Conservation (phyloP, 2,888 invertebrate species). For the Frankliniella fusca region DNA sequence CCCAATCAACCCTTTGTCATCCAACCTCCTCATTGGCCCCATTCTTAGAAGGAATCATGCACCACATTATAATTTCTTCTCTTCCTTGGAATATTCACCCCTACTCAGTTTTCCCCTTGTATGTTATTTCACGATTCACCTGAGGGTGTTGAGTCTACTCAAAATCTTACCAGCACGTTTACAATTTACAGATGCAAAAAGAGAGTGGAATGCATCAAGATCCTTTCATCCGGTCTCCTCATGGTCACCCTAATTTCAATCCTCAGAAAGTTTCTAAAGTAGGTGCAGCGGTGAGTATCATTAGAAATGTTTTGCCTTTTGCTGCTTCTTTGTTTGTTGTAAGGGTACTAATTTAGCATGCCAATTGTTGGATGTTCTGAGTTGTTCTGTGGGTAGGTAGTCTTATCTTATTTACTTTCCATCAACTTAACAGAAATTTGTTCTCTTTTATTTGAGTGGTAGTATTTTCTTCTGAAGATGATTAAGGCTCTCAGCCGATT, state of each 20-base stretch:
- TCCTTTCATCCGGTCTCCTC: constrained; percentile 82
- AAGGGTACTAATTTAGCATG: background rate
- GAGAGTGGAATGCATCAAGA: constrained; percentile 62
- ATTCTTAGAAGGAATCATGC: background rate
- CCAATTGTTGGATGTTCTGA: background rate
- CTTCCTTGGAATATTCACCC: background rate
- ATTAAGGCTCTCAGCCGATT: too few species aligned
- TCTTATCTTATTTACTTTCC: background rate
- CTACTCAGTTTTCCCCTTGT: background rate
- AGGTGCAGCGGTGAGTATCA: background rate
- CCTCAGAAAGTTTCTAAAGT: constrained; percentile 89
- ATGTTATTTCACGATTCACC: background rate
- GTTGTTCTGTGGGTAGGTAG: background rate
- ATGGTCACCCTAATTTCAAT: constrained; percentile 87
- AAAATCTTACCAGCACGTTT: too few species aligned
- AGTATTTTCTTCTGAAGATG: background rate
- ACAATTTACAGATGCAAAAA: constrained; percentile 49
- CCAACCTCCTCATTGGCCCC: background rate
- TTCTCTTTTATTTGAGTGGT: background rate
- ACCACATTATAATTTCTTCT: background rate
- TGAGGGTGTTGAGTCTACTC: too few species aligned
- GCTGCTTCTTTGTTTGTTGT: background rate
- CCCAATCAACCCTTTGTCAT: background rate
- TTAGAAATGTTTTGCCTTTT: background rate
- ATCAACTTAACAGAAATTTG: background rate